Base-by-base conservation (phyloP, 2,888 invertebrate genomes). In the Heliconius cydno region DNA sequence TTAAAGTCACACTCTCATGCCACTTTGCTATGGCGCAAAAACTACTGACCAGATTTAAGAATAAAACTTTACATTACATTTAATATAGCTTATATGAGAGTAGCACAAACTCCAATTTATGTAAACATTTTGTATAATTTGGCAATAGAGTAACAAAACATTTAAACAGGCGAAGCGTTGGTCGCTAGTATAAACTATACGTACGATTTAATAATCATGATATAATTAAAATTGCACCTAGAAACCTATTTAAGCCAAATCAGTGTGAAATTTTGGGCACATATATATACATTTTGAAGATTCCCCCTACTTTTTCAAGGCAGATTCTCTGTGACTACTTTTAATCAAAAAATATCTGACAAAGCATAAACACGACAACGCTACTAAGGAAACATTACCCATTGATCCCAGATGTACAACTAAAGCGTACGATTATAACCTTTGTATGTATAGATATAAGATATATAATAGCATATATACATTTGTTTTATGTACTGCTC, bases 271-370 rank as follows among this genome's bases (percentile, higher is more conserved):
- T 38, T 38, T 34, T 38, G 34, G n/a, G 9, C 22, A 13, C 10
- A 67, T 19, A 68, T n/a, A 10, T n/a, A 41, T 68, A 41, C 1
- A 41, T 41, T 68, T 41, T n/a, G 41, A 6, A 41, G 38, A 41
- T 68, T 13, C 41, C 15, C 22, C n/a, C n/a, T 13, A 68, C 34
- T 38, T 68, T 68, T n/a, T 68, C 25, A 41, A 68, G n/a, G 34
- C 34, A 38, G 34, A n/a, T 41, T 41, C n/a, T 12, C 38, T 19
- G 41, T 41, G 41, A 68, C 68, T 75, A 65, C 41, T 74, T 75
- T 75, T 75, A 75, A 75, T 75, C 60, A 65, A 63, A 75, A 75
- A 75, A 38, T 65, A 63, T 75, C 65, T 65, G 38, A 65, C 74
- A 75, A 41, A 41, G 13, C 65, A 75, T 65, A 65, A 75, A 75